Conservation (phyloP, 2,797 vertebrate genomes). For the Octomys mimax region DNA sequence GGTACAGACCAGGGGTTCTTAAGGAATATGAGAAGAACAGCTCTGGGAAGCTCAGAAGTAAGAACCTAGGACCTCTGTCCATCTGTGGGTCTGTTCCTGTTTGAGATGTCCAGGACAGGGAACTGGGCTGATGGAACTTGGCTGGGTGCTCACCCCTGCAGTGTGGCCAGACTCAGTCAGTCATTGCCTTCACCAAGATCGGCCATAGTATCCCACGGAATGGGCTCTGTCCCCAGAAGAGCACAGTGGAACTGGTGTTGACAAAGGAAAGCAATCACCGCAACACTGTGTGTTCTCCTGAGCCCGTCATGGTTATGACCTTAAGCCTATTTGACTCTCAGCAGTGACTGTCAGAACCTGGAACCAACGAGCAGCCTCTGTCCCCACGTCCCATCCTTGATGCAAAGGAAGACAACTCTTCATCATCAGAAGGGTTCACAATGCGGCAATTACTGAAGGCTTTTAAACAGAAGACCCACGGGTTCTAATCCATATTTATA, state of each 20-base stretch:
- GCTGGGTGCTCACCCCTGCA: background rate
- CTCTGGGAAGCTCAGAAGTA: background rate
- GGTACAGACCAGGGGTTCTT: background rate
- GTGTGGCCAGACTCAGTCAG: background rate
- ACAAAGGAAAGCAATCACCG: background rate
- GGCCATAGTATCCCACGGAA: background rate
- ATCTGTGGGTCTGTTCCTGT: background rate
- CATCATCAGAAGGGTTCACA: background rate
- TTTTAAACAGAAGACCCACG: background rate
- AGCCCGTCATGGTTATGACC: background rate
- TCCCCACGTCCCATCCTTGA: background rate
- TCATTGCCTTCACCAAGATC: background rate
- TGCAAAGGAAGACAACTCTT: background rate
- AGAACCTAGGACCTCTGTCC: background rate
- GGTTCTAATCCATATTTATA: background rate
- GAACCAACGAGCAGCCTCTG: background rate
- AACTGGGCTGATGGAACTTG: background rate
- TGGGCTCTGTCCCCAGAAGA: background rate
- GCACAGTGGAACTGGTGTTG: background rate
- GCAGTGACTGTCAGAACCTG: background rate
- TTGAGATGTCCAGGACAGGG: background rate
- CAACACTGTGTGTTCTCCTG: background rate
- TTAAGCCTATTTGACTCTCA: background rate
- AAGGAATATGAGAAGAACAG: background rate
- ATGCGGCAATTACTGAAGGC: background rate